Percentiles rank a stretch among this genome's conserved stretches.
phyloP scores from a whole-genome alignment of 1,140 invertebrate genomes.

The Ganaspis sp. region DNA sequence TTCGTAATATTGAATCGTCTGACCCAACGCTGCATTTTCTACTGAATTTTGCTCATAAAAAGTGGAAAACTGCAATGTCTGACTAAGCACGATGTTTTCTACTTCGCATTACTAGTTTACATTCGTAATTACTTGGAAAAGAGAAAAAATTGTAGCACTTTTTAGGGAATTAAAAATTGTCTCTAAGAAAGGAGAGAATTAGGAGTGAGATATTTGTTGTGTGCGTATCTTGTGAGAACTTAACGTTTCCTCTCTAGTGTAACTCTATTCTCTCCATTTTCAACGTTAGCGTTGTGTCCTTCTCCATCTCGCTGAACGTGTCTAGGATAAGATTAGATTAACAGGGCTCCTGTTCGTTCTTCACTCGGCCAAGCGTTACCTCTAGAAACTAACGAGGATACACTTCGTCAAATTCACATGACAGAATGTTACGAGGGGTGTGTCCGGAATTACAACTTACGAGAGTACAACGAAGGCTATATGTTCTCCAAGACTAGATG shows the following conservation, averaged over 20 bases:
- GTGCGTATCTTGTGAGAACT: not conserved
- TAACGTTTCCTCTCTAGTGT: constrained; percentile 5
- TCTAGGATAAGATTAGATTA: constrained; percentile 31
- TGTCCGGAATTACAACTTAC: constrained; percentile 10
- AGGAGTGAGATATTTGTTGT: not conserved
- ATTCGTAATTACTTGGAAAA: too few relatives aligned
- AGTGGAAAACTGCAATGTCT: too few relatives aligned
- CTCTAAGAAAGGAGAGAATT: not conserved
- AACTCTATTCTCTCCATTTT: constrained; percentile 30
- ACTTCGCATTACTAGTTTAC: too few relatives aligned
- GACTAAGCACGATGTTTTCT: too few relatives aligned
- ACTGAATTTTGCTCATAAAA: too few relatives aligned
- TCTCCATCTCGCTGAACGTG: not conserved
- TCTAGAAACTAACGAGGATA: constrained; percentile 42
- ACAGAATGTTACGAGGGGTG: constrained; percentile 39
- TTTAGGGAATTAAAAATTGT: too few relatives aligned
- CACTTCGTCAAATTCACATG: constrained; percentile 47
- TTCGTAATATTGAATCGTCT: too few relatives aligned
- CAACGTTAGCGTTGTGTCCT: constrained; percentile 13
- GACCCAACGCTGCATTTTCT: too few relatives aligned
- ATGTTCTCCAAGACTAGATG: constrained; percentile 10
- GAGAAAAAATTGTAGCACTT: not conserved
- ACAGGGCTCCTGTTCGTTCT: constrained; percentile 23
- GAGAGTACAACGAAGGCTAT: constrained; percentile 13
- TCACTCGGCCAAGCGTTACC: constrained; percentile 38